Evolutionary conservation across 1,140 invertebrate genomes (phyloP), one percentile per base, ranked within the genome.

Genomic region (Trichonephila clavipes): DNA sequence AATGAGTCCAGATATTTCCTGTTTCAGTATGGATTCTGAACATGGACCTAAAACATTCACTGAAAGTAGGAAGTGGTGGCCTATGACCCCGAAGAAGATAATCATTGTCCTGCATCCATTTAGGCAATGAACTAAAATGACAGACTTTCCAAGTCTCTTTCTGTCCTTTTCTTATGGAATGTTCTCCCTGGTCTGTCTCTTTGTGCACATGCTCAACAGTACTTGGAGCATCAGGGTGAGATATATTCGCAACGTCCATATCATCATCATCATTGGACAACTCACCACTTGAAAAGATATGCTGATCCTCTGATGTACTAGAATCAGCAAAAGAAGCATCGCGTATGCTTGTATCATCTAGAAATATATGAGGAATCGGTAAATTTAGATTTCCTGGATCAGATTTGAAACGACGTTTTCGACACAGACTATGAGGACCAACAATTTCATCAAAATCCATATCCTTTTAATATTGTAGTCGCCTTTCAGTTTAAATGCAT

Each of bases 31-130:
- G 97, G 64, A 97, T 97, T 92, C 99, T 97, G 96, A 99, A 99
- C 95, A 99, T 99, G 83, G 98, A 99, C 95, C 98, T 98, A 95
- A 99, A 99, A 95, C 99, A 99, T 21, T 98, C 98, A 94, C 97
- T 97, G 96, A 99, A 99, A 58, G 98, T 99, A 62, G 98, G 98
- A 88, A 99, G 96, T 64, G 99, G 99, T 66, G 99, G 99, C 94
- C 99, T 97, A 96, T 99, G 99, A 51, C 99, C 99, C 95, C 97
- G 97, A 95, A 98, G 97, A 81, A 99, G 96, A 96, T 98, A 99
- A 96, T 99, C 99, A 96, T 99, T 99, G 96, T 99, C 99, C 96
- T 99, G 98, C 12, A 99, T 96, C 99, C 99, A 99, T 95, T 97
- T 97, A 40, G 99, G 99, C n/a, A 97, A 95, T 97, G 96, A 95